Evolutionary conservation across 92 coral and sea anemone species (phyloP), one percentile per base, ranked within the genome.

Genomic region (Porites cylindrica): DNA sequence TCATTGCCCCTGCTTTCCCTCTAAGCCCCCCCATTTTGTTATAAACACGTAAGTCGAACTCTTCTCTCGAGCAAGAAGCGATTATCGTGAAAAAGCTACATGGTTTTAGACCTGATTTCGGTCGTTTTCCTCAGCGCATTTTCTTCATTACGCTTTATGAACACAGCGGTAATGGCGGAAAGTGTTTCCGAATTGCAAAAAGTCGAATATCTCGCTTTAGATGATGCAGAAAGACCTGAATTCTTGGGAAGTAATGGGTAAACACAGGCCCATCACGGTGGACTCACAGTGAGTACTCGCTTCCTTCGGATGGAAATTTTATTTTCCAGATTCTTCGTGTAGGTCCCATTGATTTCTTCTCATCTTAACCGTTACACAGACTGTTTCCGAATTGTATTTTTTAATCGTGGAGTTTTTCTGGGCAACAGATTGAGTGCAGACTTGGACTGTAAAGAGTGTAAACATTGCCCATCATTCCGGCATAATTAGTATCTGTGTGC

Each of bases 211-310:
- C 51, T 82, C 68, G 47, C 86, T 50, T 50, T 38, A 70, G 38
- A 82, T 69, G 21, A 43, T 32, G 20, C 68, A 43, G 77, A 70
- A 82, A 14, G 66, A 38, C 86, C 68, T 38, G 50, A 82, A 66
- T 66, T 70, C 61, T 77, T 38, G 32, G 78, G 78, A 62, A 82
- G 32, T 38, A 50, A 32, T 26, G 51, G 86, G 68, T 82, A 66
- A 82, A 38, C n/a, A 20, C 77, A 23, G 24, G 24, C 24, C 24
- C 29, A 68, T 50, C 14, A 17, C 24, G 1, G 8, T 52, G 53
- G 58, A 23, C 76, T 67, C 65, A 66, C 59, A 81, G 85, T 81
- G 76, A 81, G 85, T 81, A 81, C 26, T 20, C 24, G 24, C 24
- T 23, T 23, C 24, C 24, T 23, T 23, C 24, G 24, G 24, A 23